Evolutionary conservation across 2,888 invertebrate species (phyloP).

Genomic region (Sicus ferrugineus): DNA sequence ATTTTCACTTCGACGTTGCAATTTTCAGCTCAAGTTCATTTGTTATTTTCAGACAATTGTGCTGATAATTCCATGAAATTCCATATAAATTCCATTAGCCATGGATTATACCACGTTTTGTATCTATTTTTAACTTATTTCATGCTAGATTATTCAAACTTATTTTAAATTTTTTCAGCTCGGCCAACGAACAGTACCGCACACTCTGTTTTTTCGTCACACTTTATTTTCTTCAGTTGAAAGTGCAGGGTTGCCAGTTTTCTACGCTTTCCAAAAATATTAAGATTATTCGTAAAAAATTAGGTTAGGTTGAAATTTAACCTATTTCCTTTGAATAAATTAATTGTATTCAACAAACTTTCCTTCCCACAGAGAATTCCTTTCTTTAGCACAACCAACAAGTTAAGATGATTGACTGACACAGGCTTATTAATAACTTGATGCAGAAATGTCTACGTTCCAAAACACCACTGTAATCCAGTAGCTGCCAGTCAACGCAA

Average conservation of each 20-base stretch:
- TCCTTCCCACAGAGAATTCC: neutral
- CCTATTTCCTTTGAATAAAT: slow-evolving; percentile 1
- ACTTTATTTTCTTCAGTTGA: neutral
- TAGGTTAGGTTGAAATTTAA: too few relatives aligned
- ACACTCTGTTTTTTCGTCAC: neutral
- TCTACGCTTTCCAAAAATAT: neutral
- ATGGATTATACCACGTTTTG: neutral
- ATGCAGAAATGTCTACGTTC: too few relatives aligned
- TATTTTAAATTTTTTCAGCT: neutral
- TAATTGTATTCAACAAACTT: neutral
- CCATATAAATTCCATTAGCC: neutral
- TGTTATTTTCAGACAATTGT: neutral
- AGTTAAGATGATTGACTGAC: neutral
- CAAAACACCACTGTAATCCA: too few relatives aligned
- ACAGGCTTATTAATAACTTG: too few relatives aligned
- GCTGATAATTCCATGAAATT: neutral
- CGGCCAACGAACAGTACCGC: neutral
- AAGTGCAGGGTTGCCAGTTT: neutral
- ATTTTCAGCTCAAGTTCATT: slow-evolving; percentile 18
- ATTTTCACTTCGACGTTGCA: slow-evolving; percentile 6
- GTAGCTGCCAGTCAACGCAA: too few relatives aligned
- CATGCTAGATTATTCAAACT: neutral
- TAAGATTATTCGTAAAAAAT: too few relatives aligned
- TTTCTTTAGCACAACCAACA: neutral
- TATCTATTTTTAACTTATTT: neutral